phyloP scores from a whole-genome alignment of 2,113 vertebrate genomes.

The Tauraco erythrolophus region DNA sequence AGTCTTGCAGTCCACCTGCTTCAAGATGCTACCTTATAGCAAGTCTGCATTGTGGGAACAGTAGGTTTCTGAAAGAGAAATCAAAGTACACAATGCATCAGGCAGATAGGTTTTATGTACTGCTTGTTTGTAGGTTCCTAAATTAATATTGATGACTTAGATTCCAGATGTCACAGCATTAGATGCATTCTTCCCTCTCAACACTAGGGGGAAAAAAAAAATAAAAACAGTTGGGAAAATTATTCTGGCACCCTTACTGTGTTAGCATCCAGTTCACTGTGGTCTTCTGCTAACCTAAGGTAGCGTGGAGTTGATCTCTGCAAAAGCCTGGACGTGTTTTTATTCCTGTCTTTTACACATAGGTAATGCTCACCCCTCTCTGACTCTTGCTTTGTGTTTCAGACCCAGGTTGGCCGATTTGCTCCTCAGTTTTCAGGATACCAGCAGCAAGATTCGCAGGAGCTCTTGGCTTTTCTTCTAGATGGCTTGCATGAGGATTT shows the following conservation, averaged over 20 bases:
- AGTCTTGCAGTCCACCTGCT: neutral
- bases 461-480: conserved; percentile 93
- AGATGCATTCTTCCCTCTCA: neutral
- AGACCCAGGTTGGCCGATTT: conserved; percentile 96
- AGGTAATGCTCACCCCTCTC: neutral
- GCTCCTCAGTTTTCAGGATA: conserved; percentile 98
- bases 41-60: neutral
- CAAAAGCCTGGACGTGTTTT: neutral
- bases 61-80: neutral
- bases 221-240: neutral
- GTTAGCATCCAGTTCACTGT: neutral
- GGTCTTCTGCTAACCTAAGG: neutral
- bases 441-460: conserved; percentile 98
- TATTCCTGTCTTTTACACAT: neutral
- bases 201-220: neutral
- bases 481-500: conserved; percentile 97
- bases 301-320: neutral
- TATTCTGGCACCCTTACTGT: neutral
- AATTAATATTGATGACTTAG: neutral
- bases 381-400: neutral
- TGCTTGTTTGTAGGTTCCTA: neutral
- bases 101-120: neutral
- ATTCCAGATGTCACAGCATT: neutral
- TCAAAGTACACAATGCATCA: neutral
- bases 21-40: neutral